These are phyloP conservation scores for Scaptomyza tumidula DNA, from an alignment of 2,888 invertebrate species.

Conservation along the genomic window DNA sequence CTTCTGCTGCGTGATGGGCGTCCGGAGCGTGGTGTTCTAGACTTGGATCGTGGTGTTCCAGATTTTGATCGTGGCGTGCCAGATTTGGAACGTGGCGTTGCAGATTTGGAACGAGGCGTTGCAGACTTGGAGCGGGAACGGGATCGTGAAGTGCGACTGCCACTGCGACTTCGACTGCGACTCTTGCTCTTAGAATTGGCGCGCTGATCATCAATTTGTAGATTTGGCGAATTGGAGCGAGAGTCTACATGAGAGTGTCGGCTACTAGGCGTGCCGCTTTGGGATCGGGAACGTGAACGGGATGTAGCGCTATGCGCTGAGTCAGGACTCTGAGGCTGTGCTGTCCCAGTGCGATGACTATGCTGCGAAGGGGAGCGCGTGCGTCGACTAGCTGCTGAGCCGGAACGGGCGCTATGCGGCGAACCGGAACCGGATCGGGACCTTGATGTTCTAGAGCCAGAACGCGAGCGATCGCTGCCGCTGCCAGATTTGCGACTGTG, in stretches of 20 bases:
- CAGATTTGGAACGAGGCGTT: constrained; percentile 66
- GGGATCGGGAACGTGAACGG: constrained; percentile 69
- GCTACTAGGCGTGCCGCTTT: constrained; percentile 62
- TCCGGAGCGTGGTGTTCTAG: constrained; percentile 53
- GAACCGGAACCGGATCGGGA: constrained; percentile 69
- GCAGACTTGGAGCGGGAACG: constrained; percentile 48
- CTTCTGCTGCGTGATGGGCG: constrained; percentile 59
- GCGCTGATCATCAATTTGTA: constrained; percentile 85
- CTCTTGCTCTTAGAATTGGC: constrained; percentile 80
- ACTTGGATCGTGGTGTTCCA: constrained; percentile 65
- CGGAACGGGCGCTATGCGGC: constrained; percentile 33
- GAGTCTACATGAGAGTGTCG: constrained; percentile 82
- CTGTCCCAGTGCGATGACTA: constrained; percentile 35
- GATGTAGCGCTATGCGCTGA: constrained; percentile 44
- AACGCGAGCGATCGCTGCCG: constrained; percentile 81
- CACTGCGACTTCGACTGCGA: constrained; percentile 72
- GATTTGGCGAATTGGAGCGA: constrained; percentile 86
- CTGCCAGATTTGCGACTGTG: constrained; percentile 74
- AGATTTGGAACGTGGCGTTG: constrained; percentile 63
- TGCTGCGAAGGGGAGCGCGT: constrained; percentile 59
- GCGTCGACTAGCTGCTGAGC: constrained; percentile 14
- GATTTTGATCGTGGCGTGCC: constrained; percentile 56
- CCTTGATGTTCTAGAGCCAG: constrained; percentile 52
- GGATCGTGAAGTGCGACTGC: constrained; percentile 73
- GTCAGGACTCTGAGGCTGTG: constrained; percentile 50